Conservation (phyloP, 2,888 invertebrate species). For the Unio pictorum region DNA sequence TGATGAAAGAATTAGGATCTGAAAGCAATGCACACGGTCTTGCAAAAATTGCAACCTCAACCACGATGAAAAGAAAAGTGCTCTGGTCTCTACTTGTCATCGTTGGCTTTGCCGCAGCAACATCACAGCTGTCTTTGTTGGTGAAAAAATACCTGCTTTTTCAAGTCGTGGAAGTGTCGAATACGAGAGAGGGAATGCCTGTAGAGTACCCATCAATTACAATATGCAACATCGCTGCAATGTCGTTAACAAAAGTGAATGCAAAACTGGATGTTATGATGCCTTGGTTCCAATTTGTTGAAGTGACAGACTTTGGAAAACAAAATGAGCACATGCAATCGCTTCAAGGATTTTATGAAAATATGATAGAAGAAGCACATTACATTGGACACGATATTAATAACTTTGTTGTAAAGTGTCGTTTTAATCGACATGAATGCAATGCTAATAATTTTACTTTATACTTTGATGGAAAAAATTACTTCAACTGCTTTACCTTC, state of each 20-base stretch:
- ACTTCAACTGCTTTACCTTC: slow-evolving; percentile 67
- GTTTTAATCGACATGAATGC: slow-evolving; percentile 57
- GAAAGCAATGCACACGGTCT: slow-evolving; percentile 65
- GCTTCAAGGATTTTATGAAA: slow-evolving; percentile 63
- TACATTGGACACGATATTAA: slow-evolving; percentile 54
- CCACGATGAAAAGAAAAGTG: slow-evolving; percentile 57
- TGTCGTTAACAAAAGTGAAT: slow-evolving; percentile 56
- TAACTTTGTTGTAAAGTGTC: slow-evolving; percentile 61
- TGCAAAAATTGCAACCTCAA: slow-evolving; percentile 59
- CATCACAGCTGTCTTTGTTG: slow-evolving; percentile 60
- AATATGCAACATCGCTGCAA: slow-evolving; percentile 64
- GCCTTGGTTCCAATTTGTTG: slow-evolving; percentile 48
- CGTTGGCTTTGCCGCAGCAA: slow-evolving; percentile 63
- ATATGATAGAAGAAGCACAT: slow-evolving; percentile 55
- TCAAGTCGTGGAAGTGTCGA: slow-evolving; percentile 61
- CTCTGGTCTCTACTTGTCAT: slow-evolving; percentile 63
- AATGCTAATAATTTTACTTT: slow-evolving; percentile 52
- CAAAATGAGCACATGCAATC: slow-evolving; percentile 49
- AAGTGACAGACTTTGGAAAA: slow-evolving; percentile 42
- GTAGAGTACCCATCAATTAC: slow-evolving; percentile 65
- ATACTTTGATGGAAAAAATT: slow-evolving; percentile 62
- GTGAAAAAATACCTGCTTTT: slow-evolving; percentile 60
- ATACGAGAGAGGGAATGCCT: slow-evolving; percentile 63
- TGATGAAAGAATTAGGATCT: slow-evolving; percentile 60
- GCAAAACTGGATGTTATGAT: slow-evolving; percentile 33